Conservation (phyloP, 2,888 invertebrate genomes). For the Leucophenga montana region DNA sequence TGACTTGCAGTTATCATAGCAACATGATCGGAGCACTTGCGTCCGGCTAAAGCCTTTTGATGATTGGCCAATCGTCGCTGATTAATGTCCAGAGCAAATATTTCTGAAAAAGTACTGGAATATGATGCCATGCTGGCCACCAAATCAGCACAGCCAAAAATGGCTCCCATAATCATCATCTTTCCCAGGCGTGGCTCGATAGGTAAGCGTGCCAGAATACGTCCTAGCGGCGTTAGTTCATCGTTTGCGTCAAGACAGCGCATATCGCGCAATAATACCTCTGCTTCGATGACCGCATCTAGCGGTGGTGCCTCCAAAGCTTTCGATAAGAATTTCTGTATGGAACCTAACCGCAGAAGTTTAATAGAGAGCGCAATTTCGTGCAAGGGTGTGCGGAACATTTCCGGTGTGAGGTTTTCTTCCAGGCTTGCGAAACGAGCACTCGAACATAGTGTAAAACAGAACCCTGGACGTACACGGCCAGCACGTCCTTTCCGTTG, state of each 20-base stretch:
- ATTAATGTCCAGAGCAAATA: conserved; percentile 87
- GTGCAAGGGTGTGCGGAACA: conserved; percentile 97
- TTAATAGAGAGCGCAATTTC: conserved; percentile 93
- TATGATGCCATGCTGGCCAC: conserved; percentile 95
- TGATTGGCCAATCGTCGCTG: conserved; percentile 85
- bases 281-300: conserved; percentile 98
- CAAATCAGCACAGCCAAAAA: conserved; percentile 92
- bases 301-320: conserved; percentile 97
- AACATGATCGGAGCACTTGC: conserved; percentile 93
- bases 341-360: conserved; percentile 89
- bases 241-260: conserved; percentile 91
- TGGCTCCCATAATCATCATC: conserved; percentile 95
- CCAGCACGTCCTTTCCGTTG: conserved; percentile 93
- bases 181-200: conserved; percentile 97
- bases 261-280: conserved; percentile 87
- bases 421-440: conserved; percentile 84
- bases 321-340: conserved; percentile 95
- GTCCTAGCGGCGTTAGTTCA: conserved; percentile 93
- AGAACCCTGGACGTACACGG: conserved; percentile 92
- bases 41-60: conserved; percentile 90
- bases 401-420: conserved; percentile 96
- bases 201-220: conserved; percentile 93
- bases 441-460: conserved; percentile 91
- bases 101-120: conserved; percentile 95
- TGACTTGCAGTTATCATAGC: conserved; percentile 95